A percentile compares a stretch with the other conserved stretches of the same genome.
Conservation (phyloP, 2,113 vertebrate species). For the Ardeotis arabs region DNA sequence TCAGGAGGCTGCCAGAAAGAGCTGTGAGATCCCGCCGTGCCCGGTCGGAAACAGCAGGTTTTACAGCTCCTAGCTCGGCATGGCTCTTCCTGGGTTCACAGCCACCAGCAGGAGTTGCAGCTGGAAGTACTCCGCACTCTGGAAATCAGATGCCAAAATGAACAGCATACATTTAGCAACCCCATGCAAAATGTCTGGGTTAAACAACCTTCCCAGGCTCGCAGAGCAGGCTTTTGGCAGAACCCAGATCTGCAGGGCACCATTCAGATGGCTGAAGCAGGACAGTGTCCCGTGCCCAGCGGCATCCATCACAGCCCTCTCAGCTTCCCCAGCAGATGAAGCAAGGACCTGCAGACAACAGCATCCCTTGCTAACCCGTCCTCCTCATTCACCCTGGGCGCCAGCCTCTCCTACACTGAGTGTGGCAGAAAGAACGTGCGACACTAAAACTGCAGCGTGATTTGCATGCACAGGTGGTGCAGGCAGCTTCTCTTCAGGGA, state of each 20-base stretch:
- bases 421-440: background rate
- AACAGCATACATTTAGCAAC: background rate
- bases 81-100: background rate
- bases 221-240: conserved; percentile 4
- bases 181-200: background rate
- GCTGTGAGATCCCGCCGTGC: background rate
- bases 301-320: background rate
- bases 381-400: background rate
- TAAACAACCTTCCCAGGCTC: background rate
- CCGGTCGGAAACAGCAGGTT: rapidly evolving
- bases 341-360: background rate
- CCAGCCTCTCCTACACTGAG: background rate
- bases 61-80: background rate
- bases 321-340: background rate
- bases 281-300: background rate
- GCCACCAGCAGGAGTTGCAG: conserved; percentile 31
- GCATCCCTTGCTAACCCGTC: background rate
- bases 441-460: background rate
- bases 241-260: background rate
- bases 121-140: background rate
- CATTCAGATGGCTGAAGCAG: background rate
- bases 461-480: background rate
- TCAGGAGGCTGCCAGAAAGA: conserved; percentile 3
- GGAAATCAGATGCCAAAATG: conserved; percentile 9
- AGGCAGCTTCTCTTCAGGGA: background rate